Conservation (phyloP, 2,888 invertebrate species). For the Suillia variegata region DNA sequence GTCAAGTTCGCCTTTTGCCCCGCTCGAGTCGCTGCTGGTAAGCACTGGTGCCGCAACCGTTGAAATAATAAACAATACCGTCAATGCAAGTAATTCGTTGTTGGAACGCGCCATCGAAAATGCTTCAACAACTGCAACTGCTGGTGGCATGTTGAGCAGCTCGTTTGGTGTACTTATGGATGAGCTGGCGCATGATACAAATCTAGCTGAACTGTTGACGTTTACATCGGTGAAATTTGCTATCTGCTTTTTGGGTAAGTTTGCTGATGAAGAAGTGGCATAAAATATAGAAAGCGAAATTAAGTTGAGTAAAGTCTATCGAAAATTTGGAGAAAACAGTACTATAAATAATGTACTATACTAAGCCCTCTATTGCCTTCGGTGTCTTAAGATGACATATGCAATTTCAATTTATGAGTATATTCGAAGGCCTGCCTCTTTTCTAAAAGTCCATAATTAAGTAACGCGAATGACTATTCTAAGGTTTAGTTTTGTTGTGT, state of each 20-base stretch:
- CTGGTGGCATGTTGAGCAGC: slow-evolving; percentile 40
- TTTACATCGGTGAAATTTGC: slow-evolving; percentile 69
- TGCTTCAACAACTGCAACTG: slow-evolving; percentile 37
- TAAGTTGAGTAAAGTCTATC: no score
- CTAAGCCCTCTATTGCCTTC: no score
- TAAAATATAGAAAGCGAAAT: no score
- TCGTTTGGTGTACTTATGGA: slow-evolving; percentile 55
- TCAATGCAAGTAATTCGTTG: slow-evolving; percentile 27
- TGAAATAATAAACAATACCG: slow-evolving; percentile 18
- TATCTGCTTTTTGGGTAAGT: slow-evolving; percentile 71
- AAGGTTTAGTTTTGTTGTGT: no score
- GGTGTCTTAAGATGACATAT: no score
- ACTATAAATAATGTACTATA: no score
- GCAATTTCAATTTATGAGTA: no score
- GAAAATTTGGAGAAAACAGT: no score
- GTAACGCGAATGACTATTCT: no score
- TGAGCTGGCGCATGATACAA: slow-evolving; percentile 64
- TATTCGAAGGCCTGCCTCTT: no score
- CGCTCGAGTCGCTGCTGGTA: slow-evolving; percentile 34
- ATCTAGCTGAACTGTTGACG: slow-evolving; percentile 67
- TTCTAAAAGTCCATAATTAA: no score
- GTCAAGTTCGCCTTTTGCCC: slow-evolving; percentile 34
- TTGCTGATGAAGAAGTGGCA: no score
- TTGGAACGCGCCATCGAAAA: slow-evolving; percentile 45
- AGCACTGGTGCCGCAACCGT: slow-evolving; percentile 5